Evolutionary conservation across 2,888 invertebrate species (phyloP).

Genomic region (Pardosa pseudoannulata): DNA sequence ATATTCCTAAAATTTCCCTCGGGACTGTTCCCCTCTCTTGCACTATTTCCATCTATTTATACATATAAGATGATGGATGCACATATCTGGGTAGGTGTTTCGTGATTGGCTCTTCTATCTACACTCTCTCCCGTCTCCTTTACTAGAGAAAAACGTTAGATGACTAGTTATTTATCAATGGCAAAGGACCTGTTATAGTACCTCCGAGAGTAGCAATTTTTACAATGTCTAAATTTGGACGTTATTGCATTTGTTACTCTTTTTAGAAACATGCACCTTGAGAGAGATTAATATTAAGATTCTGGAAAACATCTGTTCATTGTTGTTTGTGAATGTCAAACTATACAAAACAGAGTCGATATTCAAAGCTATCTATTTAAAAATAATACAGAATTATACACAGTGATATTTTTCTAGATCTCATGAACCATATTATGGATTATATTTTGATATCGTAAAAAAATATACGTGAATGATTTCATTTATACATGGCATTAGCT

Average conservation of each 20-base stretch:
- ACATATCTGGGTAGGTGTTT: not conserved
- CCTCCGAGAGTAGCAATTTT: conserved; percentile 4
- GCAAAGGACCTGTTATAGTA: not conserved
- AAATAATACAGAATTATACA: too few relatives aligned
- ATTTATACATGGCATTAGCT: too few relatives aligned
- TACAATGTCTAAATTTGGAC: not conserved
- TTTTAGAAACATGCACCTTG: too few relatives aligned
- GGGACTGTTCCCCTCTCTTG: not conserved
- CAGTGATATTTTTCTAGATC: too few relatives aligned
- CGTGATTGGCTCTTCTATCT: not conserved
- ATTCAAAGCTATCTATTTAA: too few relatives aligned
- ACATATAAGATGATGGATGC: not conserved
- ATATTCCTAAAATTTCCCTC: conserved; percentile 4
- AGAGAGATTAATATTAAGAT: too few relatives aligned
- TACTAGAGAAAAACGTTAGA: not conserved
- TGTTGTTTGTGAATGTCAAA: too few relatives aligned
- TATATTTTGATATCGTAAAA: too few relatives aligned
- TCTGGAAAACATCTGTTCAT: too few relatives aligned
- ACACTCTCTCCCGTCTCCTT: not conserved
- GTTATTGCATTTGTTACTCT: not conserved
- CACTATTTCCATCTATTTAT: not conserved
- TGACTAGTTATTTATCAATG: not conserved
- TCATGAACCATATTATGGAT: too few relatives aligned
- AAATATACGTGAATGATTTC: too few relatives aligned
- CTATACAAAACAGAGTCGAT: too few relatives aligned